Evolutionary conservation across 2,797 vertebrate species (phyloP), one percentile per base, ranked within the genome.

Genomic region (Botia kubotai): DNA sequence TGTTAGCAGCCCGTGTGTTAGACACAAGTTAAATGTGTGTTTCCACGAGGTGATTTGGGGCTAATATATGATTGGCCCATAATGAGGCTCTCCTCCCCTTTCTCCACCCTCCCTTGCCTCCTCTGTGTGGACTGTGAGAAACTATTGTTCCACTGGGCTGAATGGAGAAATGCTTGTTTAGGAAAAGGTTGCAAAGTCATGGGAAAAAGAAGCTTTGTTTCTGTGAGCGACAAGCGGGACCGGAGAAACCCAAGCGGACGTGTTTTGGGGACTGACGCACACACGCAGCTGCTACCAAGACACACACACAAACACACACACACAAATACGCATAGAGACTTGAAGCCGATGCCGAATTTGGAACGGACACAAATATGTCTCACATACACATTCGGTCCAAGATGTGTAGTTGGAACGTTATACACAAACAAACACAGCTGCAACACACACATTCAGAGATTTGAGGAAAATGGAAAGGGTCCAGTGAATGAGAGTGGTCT

Each of bases 121-220:
- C 73, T 83, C 83, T 39, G 68, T 79, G 75, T 76, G 81, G 91
- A 91, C 91, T 94, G 93, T 94, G 94, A 96, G 93, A 95, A 94
- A 92, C 93, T 91, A 95, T 94, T 94, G 94, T 95, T 92, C 90
- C 86, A 87, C 71, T 78, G 78, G 74, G 89, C 89, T 92, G 89
- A 93, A 94, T 89, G 91, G 92, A 91, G 93, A 91, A 89, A 91
- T 91, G 86, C 89, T 91, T 92, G 88, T 94, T 95, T 94, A 94
- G 94, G 93, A 94, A 95, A 95, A 95, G 94, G 94, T 93, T 96
- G 94, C 89, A 92, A 95, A 96, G 95, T 95, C 95, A 95, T 95
- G 95, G 95, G 95, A 96, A 96, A 93, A 94, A 90, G 88, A 88
- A 90, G 90, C 85, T 90, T 91, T 89, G 90, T 93, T 87, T 85